phyloP scores from a whole-genome alignment of 2,888 invertebrate species.

The Steinernema carpocapsae region DNA sequence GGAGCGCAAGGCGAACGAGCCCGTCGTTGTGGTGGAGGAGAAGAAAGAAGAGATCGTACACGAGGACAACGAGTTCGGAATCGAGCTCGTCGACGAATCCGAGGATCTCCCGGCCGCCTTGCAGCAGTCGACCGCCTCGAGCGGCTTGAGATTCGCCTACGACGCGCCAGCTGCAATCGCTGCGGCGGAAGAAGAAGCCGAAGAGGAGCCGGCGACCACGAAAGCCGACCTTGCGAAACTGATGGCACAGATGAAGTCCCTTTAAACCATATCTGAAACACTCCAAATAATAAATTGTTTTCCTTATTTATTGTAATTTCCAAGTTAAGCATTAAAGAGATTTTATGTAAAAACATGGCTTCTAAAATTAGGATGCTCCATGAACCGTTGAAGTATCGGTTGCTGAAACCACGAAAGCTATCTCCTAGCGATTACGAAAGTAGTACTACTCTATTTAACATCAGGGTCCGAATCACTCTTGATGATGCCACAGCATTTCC shows the following conservation, averaged over 20 bases:
- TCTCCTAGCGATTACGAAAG: no score
- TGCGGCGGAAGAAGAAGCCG: conserved; percentile 3
- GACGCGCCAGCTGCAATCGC: conserved; percentile 71
- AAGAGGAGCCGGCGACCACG: conserved; percentile 41
- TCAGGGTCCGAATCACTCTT: no score
- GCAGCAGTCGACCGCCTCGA: conserved; percentile 68
- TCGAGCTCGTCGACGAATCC: conserved; percentile 40
- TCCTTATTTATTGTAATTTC: no score
- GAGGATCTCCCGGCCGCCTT: conserved; percentile 58
- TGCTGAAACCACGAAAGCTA: no score
- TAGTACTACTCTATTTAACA: no score
- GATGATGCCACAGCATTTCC: no score
- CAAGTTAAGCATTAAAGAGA: no score
- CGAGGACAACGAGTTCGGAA: conserved; percentile 84
- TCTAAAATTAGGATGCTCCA: no score
- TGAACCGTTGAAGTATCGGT: no score
- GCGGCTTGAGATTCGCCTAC: conserved; percentile 78
- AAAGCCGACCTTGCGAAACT: conserved; percentile 80
- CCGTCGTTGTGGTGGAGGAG: conserved; percentile 70
- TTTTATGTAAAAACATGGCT: no score
- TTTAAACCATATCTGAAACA: conserved; percentile 73
- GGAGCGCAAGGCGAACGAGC: conserved; percentile 73
- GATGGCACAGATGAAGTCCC: conserved; percentile 88
- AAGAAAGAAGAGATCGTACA: conserved; percentile 75
- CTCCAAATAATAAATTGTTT: not conserved